A percentile compares a stretch with the other conserved stretches of the same genome.
Evolutionary conservation across 2,797 vertebrate genomes (phyloP).

Genomic region (Nannoperca obscura): DNA sequence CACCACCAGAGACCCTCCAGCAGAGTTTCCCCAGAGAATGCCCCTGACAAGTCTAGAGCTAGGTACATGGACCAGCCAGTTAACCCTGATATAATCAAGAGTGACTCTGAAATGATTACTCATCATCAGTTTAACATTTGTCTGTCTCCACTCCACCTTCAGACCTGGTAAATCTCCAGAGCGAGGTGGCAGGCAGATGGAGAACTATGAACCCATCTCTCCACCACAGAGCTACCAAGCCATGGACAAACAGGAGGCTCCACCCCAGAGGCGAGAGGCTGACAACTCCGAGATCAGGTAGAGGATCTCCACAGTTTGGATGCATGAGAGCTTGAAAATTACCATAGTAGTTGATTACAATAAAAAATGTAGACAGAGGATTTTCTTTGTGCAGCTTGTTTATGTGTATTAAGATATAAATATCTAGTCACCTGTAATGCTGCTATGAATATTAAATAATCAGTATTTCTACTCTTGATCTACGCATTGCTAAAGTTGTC

Average conservation of each 20-base stretch:
- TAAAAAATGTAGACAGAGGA: neutral
- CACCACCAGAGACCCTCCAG: conserved; percentile 92
- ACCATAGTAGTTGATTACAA: neutral
- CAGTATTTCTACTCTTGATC: neutral
- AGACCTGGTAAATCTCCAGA: conserved; percentile 98
- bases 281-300: conserved; percentile 95
- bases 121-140: neutral
- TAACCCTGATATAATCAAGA: neutral
- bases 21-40: conserved; percentile 94
- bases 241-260: conserved; percentile 92
- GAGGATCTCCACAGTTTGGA: neutral
- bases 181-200: conserved; percentile 90
- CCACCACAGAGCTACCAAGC: conserved; percentile 92
- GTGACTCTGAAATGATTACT: neutral
- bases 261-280: conserved; percentile 88
- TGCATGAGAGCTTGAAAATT: neutral
- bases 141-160: conserved; percentile 6
- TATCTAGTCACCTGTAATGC: neutral
- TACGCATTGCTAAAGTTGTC: neutral
- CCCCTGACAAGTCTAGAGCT: conserved; percentile 91
- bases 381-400: neutral
- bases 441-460: neutral
- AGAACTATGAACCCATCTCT: conserved; percentile 97
- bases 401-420: neutral
- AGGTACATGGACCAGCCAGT: conserved; percentile 83